phyloP scores from a whole-genome alignment of 35 echinoderm and acorn worm genomes.

The Ophioderma brevispina region DNA sequence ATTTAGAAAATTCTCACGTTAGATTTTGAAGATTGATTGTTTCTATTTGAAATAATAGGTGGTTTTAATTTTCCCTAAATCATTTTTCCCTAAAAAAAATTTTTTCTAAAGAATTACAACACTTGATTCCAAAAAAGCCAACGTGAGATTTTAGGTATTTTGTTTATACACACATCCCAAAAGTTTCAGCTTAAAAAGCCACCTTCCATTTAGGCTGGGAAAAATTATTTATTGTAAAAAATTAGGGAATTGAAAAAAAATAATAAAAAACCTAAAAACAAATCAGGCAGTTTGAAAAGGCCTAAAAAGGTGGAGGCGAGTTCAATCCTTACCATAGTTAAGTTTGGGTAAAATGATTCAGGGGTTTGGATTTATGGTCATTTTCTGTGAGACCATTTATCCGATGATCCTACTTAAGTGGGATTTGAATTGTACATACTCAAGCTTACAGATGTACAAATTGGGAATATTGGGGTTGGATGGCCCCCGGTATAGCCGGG shows the following conservation, averaged over 20 bases:
- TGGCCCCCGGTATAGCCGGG: too few relatives aligned
- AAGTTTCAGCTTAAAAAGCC: neutral
- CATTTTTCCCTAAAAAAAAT: slow-evolving; percentile 14
- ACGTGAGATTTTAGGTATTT: neutral
- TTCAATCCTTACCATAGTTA: too few relatives aligned
- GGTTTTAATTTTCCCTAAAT: slow-evolving; percentile 4
- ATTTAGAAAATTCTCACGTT: slow-evolving; percentile 11
- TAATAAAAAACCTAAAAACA: neutral
- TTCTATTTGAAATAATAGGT: neutral
- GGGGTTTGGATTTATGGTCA: too few relatives aligned
- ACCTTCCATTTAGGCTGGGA: neutral
- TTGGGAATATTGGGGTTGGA: too few relatives aligned
- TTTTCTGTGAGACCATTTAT: too few relatives aligned
- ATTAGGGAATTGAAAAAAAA: neutral
- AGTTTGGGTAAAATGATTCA: too few relatives aligned
- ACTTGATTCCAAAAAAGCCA: slow-evolving; percentile 9
- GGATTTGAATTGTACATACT: too few relatives aligned
- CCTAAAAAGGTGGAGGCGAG: too few relatives aligned
- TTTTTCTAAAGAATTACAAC: slow-evolving; percentile 19
- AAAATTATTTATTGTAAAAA: neutral
- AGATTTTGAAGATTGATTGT: neutral
- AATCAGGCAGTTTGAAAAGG: too few relatives aligned
- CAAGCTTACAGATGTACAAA: too few relatives aligned
- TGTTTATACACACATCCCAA: slow-evolving; percentile 1
- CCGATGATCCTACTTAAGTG: too few relatives aligned